phyloP scores from a whole-genome alignment of 2,888 invertebrate species.

The Antheraea yamamai region DNA sequence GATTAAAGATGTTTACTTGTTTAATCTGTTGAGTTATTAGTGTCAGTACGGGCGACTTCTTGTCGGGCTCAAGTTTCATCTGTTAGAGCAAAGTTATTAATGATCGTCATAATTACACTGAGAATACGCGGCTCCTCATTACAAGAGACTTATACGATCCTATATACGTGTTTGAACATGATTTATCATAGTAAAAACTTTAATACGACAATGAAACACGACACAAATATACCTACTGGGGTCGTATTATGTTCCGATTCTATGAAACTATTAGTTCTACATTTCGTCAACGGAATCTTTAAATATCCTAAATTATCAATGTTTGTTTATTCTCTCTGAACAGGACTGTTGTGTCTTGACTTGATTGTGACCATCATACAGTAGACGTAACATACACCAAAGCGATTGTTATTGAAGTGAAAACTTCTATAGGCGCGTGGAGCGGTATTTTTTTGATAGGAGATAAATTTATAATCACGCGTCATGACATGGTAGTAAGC shows the following conservation, averaged over 20 bases:
- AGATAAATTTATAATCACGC: too few species aligned
- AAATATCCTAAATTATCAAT: too few species aligned
- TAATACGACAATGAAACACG: constrained; percentile 55
- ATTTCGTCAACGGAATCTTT: background rate
- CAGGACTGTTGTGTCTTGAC: too few species aligned
- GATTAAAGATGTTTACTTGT: constrained; percentile 33
- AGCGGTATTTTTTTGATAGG: too few species aligned
- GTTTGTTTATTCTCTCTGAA: too few species aligned
- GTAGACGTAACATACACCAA: too few species aligned
- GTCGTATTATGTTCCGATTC: background rate
- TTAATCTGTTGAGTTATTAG: constrained; percentile 37
- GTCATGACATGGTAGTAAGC: too few species aligned
- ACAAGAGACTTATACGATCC: constrained; percentile 52
- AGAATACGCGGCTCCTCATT: constrained; percentile 55
- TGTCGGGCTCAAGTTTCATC: constrained; percentile 62
- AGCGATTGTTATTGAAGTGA: too few species aligned
- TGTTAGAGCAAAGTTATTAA: constrained; percentile 65
- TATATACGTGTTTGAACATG: constrained; percentile 57
- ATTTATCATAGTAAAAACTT: constrained; percentile 71
- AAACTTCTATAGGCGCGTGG: too few species aligned
- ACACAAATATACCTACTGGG: constrained; percentile 36
- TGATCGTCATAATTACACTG: constrained; percentile 65
- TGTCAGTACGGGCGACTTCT: constrained; percentile 52
- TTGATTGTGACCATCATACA: too few species aligned
- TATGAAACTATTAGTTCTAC: background rate